phyloP scores from a whole-genome alignment of 2,113 vertebrate genomes.

The Rhynchomys soricoides region DNA sequence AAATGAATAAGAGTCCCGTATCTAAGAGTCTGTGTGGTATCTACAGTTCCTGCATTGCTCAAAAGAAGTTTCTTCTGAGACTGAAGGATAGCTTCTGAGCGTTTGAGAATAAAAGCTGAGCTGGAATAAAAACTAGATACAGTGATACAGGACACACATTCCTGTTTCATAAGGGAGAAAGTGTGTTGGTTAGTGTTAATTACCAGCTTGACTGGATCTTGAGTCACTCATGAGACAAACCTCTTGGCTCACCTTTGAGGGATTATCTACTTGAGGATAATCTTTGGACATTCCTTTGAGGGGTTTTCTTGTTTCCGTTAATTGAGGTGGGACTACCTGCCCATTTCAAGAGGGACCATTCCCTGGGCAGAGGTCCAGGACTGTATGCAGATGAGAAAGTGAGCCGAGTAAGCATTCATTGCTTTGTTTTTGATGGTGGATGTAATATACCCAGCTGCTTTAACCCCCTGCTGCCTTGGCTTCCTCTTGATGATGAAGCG shows the following conservation, averaged over 20 bases:
- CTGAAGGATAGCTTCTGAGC: neutral
- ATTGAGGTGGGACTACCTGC: neutral
- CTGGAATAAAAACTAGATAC: neutral
- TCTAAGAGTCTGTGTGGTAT: neutral
- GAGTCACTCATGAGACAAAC: neutral
- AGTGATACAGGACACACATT: neutral
- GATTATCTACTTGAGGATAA: neutral
- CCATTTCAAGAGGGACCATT: no score
- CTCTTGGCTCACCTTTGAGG: neutral
- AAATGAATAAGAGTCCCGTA: neutral
- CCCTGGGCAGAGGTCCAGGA: neutral
- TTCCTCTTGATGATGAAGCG: neutral
- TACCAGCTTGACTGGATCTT: neutral
- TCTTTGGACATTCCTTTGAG: neutral
- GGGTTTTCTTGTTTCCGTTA: neutral
- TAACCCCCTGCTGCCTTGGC: neutral
- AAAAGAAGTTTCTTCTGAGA: neutral
- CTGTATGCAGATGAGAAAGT: neutral
- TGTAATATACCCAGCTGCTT: neutral
- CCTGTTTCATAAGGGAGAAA: neutral
- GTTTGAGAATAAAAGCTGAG: neutral
- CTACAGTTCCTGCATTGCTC: neutral
- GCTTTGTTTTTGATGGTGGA: neutral
- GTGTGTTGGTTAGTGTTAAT: neutral
- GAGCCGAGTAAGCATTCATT: neutral